phyloP scores from a whole-genome alignment of 2,888 invertebrate species.

The Dendrolimus houi region DNA sequence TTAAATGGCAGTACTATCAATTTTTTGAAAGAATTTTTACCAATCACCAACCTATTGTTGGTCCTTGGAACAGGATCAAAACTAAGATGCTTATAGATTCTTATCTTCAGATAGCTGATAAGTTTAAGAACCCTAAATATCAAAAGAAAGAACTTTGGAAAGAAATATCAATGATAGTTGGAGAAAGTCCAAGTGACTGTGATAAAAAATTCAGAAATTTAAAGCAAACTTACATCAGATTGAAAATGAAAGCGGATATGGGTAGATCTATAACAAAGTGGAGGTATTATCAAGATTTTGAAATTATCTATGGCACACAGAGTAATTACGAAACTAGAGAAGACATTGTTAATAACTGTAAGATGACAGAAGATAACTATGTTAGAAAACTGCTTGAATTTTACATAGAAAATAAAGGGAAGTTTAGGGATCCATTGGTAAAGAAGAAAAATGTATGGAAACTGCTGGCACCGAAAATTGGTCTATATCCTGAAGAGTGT shows the following conservation, averaged over 20 bases:
- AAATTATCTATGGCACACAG: constrained; percentile 36
- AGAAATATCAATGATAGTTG: constrained; percentile 45
- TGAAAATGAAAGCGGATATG: constrained; percentile 40
- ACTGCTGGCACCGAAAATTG: constrained; percentile 39
- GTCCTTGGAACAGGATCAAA: constrained; percentile 52
- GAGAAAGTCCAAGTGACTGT: constrained; percentile 42
- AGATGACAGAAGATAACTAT: constrained; percentile 39
- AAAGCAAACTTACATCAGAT: constrained; percentile 57
- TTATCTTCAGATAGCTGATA: constrained; percentile 49
- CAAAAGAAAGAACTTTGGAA: constrained; percentile 64
- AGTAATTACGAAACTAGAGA: constrained; percentile 4
- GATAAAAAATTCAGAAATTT: constrained; percentile 65
- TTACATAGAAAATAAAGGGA: constrained; percentile 52
- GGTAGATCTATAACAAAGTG: constrained; percentile 49
- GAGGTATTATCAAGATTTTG: constrained; percentile 60
- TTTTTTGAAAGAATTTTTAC: constrained; percentile 63
- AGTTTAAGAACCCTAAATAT: constrained; percentile 51
- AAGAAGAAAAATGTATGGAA: constrained; percentile 58
- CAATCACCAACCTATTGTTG: constrained; percentile 42
- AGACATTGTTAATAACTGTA: neutral
- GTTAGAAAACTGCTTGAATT: constrained; percentile 49
- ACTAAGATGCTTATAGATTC: constrained; percentile 45
- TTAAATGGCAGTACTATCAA: constrained; percentile 58
- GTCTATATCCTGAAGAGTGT: constrained; percentile 52
- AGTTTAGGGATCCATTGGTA: constrained; percentile 47